A percentile compares a stretch with the other conserved stretches of the same genome.
Conservation (phyloP, 1,140 invertebrate species). For the Sitobion miscanthi region DNA sequence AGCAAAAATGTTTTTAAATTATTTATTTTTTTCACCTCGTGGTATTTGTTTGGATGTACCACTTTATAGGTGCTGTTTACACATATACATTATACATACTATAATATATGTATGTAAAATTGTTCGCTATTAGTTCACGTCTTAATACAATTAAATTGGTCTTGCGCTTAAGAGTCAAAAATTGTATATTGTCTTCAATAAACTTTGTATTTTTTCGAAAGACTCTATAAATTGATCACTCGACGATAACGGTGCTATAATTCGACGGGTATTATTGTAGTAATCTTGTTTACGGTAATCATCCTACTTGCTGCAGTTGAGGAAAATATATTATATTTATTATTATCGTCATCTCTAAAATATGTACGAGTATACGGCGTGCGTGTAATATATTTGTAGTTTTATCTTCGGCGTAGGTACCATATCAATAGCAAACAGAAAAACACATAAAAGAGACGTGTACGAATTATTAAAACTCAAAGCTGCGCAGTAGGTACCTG, state of each 20-base stretch:
- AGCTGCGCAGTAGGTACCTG: no score
- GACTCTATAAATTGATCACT: background rate
- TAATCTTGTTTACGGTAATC: background rate
- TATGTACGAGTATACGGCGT: background rate
- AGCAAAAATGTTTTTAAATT: background rate
- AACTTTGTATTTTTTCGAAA: background rate
- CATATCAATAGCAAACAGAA: background rate
- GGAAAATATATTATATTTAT: background rate
- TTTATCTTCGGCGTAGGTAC: background rate
- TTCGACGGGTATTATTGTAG: background rate
- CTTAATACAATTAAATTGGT: background rate
- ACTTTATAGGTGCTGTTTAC: background rate
- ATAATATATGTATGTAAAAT: no score
- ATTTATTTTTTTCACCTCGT: background rate
- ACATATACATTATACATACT: background rate
- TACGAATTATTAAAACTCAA: no score
- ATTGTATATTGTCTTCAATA: background rate
- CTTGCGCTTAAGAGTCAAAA: background rate
- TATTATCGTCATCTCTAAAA: background rate
- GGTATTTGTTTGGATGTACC: background rate
- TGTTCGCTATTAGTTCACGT: background rate
- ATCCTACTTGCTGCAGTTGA: background rate
- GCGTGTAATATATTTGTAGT: background rate
- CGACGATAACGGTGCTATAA: no score
- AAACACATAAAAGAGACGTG: background rate